Conservation (phyloP, 2,797 vertebrate species). For the Simalia tracyae region DNA sequence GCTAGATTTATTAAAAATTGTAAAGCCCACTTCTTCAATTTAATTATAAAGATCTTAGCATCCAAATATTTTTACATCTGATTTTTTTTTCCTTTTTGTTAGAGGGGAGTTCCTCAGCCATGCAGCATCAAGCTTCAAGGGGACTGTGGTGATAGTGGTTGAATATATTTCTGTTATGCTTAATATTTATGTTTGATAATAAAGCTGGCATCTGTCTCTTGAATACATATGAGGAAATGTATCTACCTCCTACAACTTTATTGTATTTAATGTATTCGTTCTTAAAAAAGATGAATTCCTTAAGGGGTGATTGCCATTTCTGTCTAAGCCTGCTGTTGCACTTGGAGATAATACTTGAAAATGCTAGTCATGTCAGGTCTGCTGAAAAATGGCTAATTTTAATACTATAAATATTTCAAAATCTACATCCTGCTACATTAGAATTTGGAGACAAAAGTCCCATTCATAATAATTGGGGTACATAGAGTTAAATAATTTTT, state of each 20-base stretch:
- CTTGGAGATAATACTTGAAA: slow-evolving; percentile 8
- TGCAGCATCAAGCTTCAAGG: background rate
- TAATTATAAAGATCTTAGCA: background rate
- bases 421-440: background rate
- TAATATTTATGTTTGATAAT: slow-evolving; percentile 30
- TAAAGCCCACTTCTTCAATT: background rate
- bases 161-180: slow-evolving; percentile 9
- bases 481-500: background rate
- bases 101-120: background rate
- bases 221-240: slow-evolving; percentile 24
- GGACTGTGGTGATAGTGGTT: background rate
- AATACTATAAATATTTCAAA: slow-evolving; percentile 6
- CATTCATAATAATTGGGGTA: background rate
- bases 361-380: slow-evolving; percentile 1
- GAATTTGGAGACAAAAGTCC: background rate
- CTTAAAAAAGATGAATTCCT: background rate
- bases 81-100: background rate
- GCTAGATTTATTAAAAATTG: background rate
- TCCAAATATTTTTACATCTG: background rate
- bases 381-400: slow-evolving; percentile 8
- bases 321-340: background rate
- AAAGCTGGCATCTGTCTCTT: slow-evolving; percentile 24
- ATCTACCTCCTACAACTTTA: background rate
- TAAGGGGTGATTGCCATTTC: background rate
- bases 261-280: background rate